A percentile compares a stretch with the other conserved stretches of the same genome.
phyloP scores from a whole-genome alignment of 2,888 invertebrate genomes.

The Rotaria sp. region DNA sequence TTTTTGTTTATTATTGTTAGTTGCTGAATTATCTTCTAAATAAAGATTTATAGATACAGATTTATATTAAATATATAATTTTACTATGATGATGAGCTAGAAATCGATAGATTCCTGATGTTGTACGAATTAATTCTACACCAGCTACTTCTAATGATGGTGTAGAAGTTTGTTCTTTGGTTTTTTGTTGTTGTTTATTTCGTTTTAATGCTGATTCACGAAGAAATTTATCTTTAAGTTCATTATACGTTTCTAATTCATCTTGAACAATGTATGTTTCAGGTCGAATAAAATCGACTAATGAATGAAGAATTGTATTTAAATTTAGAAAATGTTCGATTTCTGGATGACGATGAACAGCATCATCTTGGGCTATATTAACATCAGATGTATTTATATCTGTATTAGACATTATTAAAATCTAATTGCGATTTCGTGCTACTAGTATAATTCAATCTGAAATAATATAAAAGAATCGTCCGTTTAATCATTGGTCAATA shows the following conservation, averaged over 20 bases:
- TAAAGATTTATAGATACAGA: background rate
- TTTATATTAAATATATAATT: background rate
- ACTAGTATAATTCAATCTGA: background rate
- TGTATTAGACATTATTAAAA: background rate
- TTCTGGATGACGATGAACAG: background rate
- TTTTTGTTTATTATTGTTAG: background rate
- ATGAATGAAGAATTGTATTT: background rate
- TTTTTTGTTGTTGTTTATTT: background rate
- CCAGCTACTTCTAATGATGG: background rate
- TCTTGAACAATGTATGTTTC: background rate
- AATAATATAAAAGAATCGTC: background rate
- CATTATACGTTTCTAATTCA: background rate
- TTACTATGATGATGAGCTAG: background rate
- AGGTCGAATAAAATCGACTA: constrained; percentile 5
- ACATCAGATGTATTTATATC: background rate
- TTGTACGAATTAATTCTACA: background rate
- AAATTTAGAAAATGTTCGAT: background rate
- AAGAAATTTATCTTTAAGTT: background rate
- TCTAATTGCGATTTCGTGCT: background rate
- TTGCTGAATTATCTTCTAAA: background rate
- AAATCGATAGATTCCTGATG: constrained; percentile 2
- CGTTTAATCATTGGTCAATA: background rate
- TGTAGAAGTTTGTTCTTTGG: background rate
- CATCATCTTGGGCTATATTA: background rate
- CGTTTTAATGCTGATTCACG: background rate